These are phyloP conservation scores for Thereva unica DNA, from an alignment of 2,888 invertebrate genomes.

Conservation along the genomic window DNA sequence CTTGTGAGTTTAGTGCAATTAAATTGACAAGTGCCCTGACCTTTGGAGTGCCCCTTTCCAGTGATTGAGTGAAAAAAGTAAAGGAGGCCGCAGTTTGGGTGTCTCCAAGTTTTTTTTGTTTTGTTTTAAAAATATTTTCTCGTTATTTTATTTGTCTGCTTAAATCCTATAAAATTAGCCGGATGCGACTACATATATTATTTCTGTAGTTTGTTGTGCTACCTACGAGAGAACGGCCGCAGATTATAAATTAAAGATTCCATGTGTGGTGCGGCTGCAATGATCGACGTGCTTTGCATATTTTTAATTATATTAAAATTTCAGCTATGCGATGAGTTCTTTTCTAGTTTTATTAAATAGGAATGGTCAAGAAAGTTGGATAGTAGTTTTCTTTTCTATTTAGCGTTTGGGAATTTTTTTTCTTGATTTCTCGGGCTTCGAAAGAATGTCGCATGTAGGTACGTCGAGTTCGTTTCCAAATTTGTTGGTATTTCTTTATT, in stretches of 20 bases:
- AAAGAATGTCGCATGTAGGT: too few relatives aligned
- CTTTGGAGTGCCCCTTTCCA: conserved; percentile 8
- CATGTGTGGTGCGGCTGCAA: not conserved
- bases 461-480: too few relatives aligned
- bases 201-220: not conserved
- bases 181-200: conserved; percentile 2
- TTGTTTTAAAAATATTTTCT: conserved; percentile 12
- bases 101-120: conserved; percentile 2
- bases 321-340: not conserved
- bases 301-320: not conserved
- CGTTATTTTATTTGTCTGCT: conserved; percentile 11
- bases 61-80: conserved; percentile 1
- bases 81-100: not conserved
- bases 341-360: too few relatives aligned
- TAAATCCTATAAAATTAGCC: conserved; percentile 11
- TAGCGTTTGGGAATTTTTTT: too few relatives aligned
- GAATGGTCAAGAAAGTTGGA: too few relatives aligned
- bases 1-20: not conserved
- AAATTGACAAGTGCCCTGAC: conserved; percentile 23
- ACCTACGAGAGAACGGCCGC: not conserved
- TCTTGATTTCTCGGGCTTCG: too few relatives aligned
- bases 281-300: conserved; percentile 21
- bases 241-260: not conserved
- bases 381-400: not conserved
- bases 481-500: too few relatives aligned